A percentile compares a stretch with the other conserved stretches of the same genome.
These are phyloP conservation scores for Lucinisca nassula DNA, from an alignment of 2,888 invertebrate species.

Conservation along the genomic window DNA sequence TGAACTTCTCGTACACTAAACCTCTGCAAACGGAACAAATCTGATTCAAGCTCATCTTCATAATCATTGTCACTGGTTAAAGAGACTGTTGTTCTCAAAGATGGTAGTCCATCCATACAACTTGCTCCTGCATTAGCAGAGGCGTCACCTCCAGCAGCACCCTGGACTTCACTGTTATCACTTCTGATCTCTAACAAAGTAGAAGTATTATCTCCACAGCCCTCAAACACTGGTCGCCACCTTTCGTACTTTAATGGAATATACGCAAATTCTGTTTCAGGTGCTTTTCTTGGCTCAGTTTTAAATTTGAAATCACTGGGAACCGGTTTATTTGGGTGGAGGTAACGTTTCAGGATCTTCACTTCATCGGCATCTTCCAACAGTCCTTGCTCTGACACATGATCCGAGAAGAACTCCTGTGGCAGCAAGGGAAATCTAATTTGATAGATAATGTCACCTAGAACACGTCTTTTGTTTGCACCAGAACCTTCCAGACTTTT, in stretches of 20 bases:
- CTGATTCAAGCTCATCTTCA: background rate
- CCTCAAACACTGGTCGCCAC: background rate
- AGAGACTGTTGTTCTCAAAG: background rate
- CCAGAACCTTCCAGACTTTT: constrained; percentile 45
- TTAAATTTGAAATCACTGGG: constrained; percentile 34
- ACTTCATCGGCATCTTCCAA: constrained; percentile 54
- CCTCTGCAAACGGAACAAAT: background rate
- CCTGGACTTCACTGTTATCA: background rate
- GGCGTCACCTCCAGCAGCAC: background rate
- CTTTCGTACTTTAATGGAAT: background rate
- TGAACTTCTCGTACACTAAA: background rate
- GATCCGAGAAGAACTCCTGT: constrained; percentile 58
- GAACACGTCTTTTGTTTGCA: constrained; percentile 56
- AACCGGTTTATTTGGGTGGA: constrained; percentile 33
- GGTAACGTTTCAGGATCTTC: constrained; percentile 52
- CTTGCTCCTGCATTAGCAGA: background rate
- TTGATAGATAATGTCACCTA: constrained; percentile 30
- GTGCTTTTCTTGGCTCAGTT: constrained; percentile 36
- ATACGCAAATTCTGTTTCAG: background rate
- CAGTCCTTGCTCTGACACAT: constrained; percentile 58
- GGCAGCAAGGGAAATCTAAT: constrained; percentile 57
- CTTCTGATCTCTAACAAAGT: background rate
- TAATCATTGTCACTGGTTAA: background rate
- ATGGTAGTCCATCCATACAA: background rate
- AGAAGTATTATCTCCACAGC: background rate